Evolutionary conservation across 2,797 vertebrate species (phyloP).

Genomic region (Poecilia gillii): DNA sequence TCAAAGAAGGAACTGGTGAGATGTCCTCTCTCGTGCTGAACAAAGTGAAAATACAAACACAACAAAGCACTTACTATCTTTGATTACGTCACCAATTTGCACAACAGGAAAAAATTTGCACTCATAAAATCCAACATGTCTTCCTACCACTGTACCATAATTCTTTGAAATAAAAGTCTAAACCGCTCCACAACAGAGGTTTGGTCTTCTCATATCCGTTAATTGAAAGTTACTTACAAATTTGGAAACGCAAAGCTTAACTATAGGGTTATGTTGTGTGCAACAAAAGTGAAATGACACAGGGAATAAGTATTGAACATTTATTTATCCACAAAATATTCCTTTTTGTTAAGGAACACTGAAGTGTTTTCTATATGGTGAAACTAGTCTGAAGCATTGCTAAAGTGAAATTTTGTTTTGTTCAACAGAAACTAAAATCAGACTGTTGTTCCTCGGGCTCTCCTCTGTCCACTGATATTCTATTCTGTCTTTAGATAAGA

Average conservation of each 20-base stretch:
- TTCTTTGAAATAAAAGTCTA: neutral
- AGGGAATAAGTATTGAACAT: neutral
- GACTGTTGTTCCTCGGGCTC: neutral
- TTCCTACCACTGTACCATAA: neutral
- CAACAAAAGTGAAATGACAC: neutral
- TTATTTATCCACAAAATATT: neutral
- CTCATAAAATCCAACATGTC: neutral
- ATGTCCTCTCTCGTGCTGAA: neutral
- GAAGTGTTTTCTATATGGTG: neutral
- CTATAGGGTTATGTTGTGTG: neutral
- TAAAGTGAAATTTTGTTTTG: neutral
- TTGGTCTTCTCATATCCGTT: neutral
- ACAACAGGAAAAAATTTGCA: neutral
- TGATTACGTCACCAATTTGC: neutral
- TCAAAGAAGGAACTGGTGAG: neutral
- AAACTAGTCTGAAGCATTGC: neutral
- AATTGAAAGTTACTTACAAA: neutral
- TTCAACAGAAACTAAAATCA: neutral
- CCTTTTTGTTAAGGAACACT: neutral
- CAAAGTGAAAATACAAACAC: neutral
- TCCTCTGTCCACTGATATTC: neutral
- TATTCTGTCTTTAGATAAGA: neutral
- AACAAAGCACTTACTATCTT: neutral
- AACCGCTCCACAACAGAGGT: neutral
- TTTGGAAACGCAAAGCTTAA: neutral